Evolutionary conservation across 1,140 invertebrate genomes (phyloP).

Genomic region (Antheraea mylitta): DNA sequence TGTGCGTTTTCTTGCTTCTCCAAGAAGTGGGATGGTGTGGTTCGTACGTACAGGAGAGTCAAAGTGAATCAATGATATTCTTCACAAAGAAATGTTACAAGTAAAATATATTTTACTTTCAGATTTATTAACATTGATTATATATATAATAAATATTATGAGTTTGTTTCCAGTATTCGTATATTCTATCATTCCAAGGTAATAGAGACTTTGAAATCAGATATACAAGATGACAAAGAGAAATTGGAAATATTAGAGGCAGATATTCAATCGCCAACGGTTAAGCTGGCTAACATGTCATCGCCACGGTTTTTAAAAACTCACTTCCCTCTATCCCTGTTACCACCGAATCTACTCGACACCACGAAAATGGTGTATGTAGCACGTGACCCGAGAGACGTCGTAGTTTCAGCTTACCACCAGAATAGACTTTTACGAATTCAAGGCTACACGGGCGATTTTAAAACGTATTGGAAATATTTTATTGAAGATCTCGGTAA

Average conservation of each 20-base stretch:
- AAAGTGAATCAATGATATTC: no score
- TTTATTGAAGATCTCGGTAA: constrained; percentile 87
- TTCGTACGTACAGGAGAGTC: no score
- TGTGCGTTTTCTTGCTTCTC: no score
- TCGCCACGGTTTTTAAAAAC: constrained; percentile 74
- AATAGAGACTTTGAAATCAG: constrained; percentile 64
- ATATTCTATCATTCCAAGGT: constrained; percentile 38
- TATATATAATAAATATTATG: not conserved
- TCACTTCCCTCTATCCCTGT: constrained; percentile 72
- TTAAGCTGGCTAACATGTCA: constrained; percentile 42
- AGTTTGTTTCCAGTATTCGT: constrained; percentile 54
- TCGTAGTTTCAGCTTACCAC: constrained; percentile 91
- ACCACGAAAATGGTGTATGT: constrained; percentile 86
- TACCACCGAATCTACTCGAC: constrained; percentile 84
- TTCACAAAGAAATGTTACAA: no score
- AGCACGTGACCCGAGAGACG: constrained; percentile 91
- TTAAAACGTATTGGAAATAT: constrained; percentile 87
- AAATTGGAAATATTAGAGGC: constrained; percentile 48
- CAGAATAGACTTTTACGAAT: constrained; percentile 86
- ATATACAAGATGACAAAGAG: constrained; percentile 75
- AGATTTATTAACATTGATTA: no score
- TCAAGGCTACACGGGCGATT: constrained; percentile 86
- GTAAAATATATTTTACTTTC: no score
- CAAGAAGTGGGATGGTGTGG: no score
- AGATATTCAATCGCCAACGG: constrained; percentile 43